Evolutionary conservation across 2,113 vertebrate species (phyloP).

Genomic region (Fulmarus glacialis): DNA sequence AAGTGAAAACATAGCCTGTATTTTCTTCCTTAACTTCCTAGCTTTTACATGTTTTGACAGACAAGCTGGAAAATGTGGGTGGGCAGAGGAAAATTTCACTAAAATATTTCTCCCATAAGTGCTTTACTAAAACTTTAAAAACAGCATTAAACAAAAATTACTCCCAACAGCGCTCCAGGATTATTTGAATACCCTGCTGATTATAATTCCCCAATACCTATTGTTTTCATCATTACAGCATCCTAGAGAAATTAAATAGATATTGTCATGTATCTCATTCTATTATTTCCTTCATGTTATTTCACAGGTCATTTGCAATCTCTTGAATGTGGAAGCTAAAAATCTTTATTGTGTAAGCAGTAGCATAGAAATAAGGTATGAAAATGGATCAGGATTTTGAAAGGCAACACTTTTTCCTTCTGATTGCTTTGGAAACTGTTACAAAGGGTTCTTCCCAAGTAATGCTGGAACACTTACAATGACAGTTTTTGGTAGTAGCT

Average conservation of each 20-base stretch:
- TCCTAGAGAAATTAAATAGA: neutral
- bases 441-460: neutral
- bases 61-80: neutral
- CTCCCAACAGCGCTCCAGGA: neutral
- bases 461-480: neutral
- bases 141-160: conserved; percentile 4
- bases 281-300: conserved; percentile 19
- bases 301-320: conserved; percentile 42
- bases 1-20: neutral
- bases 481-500: neutral
- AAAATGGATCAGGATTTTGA: neutral
- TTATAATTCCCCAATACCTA: neutral
- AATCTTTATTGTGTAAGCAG: neutral
- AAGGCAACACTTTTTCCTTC: neutral
- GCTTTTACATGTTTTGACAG: neutral
- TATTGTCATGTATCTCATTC: neutral
- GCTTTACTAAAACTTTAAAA: neutral
- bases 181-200: neutral
- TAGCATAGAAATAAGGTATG: neutral
- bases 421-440: neutral
- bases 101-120: neutral
- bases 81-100: neutral
- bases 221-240: conserved; percentile 4
- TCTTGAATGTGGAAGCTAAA: neutral
- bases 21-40: neutral